Evolutionary conservation across 2,113 vertebrate genomes (phyloP).

Genomic region (Strix aluco): DNA sequence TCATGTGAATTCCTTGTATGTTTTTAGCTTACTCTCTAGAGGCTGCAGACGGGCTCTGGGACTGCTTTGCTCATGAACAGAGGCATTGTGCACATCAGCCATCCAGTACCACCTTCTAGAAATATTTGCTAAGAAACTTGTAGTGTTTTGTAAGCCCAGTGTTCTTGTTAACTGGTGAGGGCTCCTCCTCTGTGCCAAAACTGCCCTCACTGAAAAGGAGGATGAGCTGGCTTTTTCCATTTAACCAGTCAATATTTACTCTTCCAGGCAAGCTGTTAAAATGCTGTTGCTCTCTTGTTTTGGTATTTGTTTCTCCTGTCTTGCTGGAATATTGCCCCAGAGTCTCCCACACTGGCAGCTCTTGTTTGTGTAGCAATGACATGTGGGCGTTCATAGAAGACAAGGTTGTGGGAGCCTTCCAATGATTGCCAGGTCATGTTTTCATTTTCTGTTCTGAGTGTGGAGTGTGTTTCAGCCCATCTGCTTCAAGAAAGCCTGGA

Average conservation of each 20-base stretch:
- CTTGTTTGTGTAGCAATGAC: neutral
- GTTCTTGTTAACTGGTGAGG: neutral
- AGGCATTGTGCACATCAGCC: neutral
- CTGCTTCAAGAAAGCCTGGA: neutral
- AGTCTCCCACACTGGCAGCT: constrained; percentile 45
- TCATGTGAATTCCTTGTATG: neutral
- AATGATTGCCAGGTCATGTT: neutral
- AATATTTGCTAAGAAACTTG: neutral
- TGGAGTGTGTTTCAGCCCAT: neutral
- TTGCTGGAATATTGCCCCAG: constrained; percentile 35
- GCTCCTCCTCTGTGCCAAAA: neutral
- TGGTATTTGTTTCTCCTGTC: constrained; percentile 39
- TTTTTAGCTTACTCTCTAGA: neutral
- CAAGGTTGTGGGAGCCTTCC: neutral
- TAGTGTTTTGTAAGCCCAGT: neutral
- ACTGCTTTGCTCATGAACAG: neutral
- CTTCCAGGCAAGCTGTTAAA: constrained; percentile 31
- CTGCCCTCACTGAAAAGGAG: neutral
- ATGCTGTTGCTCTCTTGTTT: neutral
- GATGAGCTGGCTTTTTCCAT: constrained; percentile 20
- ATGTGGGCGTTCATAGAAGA: neutral
- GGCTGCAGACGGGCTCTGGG: neutral
- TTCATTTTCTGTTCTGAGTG: neutral
- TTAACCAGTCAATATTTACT: constrained; percentile 40
- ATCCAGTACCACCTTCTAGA: neutral